A percentile compares a stretch with the other conserved stretches of the same genome.
These are phyloP conservation scores for Remorina albescens DNA, from an alignment of 2,797 vertebrate species.

Conservation along the genomic window DNA sequence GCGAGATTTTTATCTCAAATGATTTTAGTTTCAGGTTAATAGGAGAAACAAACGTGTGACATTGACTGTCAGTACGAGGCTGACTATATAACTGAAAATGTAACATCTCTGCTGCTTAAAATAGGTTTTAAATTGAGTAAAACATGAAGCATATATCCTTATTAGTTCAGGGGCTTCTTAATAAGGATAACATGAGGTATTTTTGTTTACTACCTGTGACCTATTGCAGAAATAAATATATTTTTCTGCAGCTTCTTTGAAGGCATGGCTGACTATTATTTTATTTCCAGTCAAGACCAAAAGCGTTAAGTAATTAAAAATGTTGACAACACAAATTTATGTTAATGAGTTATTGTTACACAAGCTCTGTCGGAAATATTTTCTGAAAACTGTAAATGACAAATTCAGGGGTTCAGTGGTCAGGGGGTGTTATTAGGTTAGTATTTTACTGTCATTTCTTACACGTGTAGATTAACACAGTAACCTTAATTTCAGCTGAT, in stretches of 20 bases:
- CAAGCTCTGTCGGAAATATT: not conserved
- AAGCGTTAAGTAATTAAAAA: constrained; percentile 44
- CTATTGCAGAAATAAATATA: not conserved
- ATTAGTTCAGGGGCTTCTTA: constrained; percentile 21
- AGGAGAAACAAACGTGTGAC: not conserved
- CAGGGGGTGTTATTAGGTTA: too few relatives aligned
- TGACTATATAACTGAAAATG: constrained; percentile 19
- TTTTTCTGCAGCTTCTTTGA: constrained; percentile 26
- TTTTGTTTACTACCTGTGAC: constrained; percentile 33
- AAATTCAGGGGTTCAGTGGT: not conserved
- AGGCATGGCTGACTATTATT: constrained; percentile 33
- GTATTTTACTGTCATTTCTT: constrained; percentile 17
- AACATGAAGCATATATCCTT: not conserved
- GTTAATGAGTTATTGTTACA: constrained; percentile 29
- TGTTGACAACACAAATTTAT: constrained; percentile 31
- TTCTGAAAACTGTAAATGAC: constrained; percentile 30
- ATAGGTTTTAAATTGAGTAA: not conserved
- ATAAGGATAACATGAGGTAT: constrained; percentile 24
- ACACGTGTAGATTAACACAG: constrained; percentile 6
- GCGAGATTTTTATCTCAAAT: not conserved
- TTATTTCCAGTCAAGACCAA: constrained; percentile 31
- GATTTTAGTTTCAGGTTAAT: not conserved
- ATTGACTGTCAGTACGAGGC: not conserved
- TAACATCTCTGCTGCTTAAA: not conserved
- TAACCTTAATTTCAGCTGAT: not conserved